phyloP scores from a whole-genome alignment of 1,140 invertebrate genomes.

The Scaptomyza graminum region DNA sequence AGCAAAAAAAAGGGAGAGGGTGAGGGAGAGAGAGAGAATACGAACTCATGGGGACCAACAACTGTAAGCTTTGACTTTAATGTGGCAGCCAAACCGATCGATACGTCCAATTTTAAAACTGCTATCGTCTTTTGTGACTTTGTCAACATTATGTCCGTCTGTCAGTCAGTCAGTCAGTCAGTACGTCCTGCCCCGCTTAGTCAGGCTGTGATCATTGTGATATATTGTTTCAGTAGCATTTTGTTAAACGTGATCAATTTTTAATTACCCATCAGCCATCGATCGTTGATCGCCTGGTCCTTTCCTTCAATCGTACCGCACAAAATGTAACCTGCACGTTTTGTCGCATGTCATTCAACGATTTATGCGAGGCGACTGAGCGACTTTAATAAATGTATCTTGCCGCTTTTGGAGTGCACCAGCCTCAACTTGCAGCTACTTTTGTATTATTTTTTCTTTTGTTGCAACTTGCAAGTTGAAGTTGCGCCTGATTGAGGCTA shows the following conservation, averaged over 20 bases:
- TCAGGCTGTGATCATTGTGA: slow-evolving; percentile 46
- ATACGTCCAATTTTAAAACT: slow-evolving; percentile 31
- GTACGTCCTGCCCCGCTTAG: neutral
- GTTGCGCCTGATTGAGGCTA: slow-evolving; percentile 17
- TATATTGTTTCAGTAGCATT: slow-evolving; percentile 82
- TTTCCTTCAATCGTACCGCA: slow-evolving; percentile 72
- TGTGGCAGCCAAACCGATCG: slow-evolving; percentile 46
- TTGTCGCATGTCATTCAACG: slow-evolving; percentile 81
- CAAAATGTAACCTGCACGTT: slow-evolving; percentile 72
- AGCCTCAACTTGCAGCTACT: slow-evolving; percentile 17
- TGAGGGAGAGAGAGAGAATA: neutral
- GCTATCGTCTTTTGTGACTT: slow-evolving; percentile 44
- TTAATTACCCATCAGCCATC: slow-evolving; percentile 78
- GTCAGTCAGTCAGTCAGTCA: neutral
- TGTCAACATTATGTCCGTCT: slow-evolving; percentile 39
- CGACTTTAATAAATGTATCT: slow-evolving; percentile 77
- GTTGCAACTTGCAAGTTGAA: neutral
- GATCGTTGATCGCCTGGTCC: slow-evolving; percentile 44
- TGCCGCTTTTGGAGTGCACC: slow-evolving; percentile 62
- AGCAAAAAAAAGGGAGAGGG: slow-evolving; percentile 7
- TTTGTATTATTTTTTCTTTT: neutral
- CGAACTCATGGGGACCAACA: neutral
- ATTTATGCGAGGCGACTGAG: slow-evolving; percentile 68
- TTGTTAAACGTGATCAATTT: slow-evolving; percentile 83
- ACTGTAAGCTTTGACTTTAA: slow-evolving; percentile 39